A percentile compares a stretch with the other conserved stretches of the same genome.
phyloP scores from a whole-genome alignment of 2,888 invertebrate genomes.

The Cheilosia scutellata region DNA sequence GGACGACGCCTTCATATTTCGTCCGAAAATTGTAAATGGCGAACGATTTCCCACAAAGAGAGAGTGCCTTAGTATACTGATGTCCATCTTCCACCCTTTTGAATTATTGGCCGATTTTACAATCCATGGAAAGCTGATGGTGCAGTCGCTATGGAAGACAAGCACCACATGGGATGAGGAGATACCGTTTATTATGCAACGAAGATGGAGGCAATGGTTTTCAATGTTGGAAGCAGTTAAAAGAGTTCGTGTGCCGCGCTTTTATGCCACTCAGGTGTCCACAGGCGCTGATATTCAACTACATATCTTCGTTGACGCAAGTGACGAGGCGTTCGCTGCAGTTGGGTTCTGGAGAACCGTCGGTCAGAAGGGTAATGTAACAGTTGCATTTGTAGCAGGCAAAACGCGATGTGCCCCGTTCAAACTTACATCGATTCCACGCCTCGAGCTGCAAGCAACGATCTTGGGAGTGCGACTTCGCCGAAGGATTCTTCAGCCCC shows the following conservation, averaged over 20 bases:
- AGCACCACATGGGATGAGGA: constrained; percentile 54
- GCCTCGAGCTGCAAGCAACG: constrained; percentile 48
- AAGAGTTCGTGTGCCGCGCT: constrained; percentile 22
- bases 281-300: constrained; percentile 25
- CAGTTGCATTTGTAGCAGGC: constrained; percentile 19
- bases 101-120: constrained; percentile 75
- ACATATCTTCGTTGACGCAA: constrained; percentile 65
- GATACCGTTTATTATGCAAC: constrained; percentile 28
- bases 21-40: not conserved
- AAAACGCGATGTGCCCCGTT: constrained; percentile 50
- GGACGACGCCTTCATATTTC: not conserved
- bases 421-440: constrained; percentile 44
- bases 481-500: constrained; percentile 16
- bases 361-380: not conserved
- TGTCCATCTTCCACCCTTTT: constrained; percentile 78
- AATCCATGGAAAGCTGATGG: constrained; percentile 9
- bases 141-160: constrained; percentile 29
- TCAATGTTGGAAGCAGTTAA: constrained; percentile 1
- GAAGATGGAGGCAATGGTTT: no score
- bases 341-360: constrained; percentile 43
- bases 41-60: constrained; percentile 74
- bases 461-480: constrained; percentile 37
- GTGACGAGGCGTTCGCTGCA: constrained; percentile 47
- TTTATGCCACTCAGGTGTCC: constrained; percentile 1
- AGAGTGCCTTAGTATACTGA: constrained; percentile 71